Evolutionary conservation across 2,888 invertebrate species (phyloP).

Genomic region (Acleris holmiana): DNA sequence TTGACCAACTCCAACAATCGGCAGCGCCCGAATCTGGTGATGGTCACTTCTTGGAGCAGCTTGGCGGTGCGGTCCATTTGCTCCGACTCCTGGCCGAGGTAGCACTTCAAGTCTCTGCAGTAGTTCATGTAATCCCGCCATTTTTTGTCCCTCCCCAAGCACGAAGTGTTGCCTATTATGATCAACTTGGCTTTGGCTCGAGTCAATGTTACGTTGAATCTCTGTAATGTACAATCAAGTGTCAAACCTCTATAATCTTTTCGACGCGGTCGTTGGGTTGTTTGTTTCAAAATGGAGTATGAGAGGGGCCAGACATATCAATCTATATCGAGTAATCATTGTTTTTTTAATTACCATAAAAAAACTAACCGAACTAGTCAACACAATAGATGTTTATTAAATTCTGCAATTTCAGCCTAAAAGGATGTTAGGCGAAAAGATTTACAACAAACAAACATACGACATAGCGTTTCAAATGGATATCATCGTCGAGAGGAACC

Average conservation of each 20-base stretch:
- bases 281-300: no score
- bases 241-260: background rate
- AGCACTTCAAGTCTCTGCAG: slow-evolving; percentile 58
- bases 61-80: slow-evolving; percentile 53
- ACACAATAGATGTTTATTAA: no score
- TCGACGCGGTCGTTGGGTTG: no score
- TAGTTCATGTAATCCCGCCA: slow-evolving; percentile 71
- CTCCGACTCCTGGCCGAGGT: slow-evolving; percentile 61
- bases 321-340: no score
- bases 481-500: no score
- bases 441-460: no score
- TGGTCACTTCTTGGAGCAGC: slow-evolving; percentile 54
- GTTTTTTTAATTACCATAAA: no score
- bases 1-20: slow-evolving; percentile 49
- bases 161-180: slow-evolving; percentile 77
- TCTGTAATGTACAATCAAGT: slow-evolving; percentile 63
- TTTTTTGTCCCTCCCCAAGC: slow-evolving; percentile 58
- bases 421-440: no score
- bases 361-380: no score
- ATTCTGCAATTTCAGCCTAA: no score
- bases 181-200: slow-evolving; percentile 88
- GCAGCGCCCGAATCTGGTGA: slow-evolving; percentile 52
- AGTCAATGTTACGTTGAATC: slow-evolving; percentile 90
- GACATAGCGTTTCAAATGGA: no score
- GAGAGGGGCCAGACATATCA: no score